These are phyloP conservation scores for Capromys pilorides DNA, from an alignment of 2,797 vertebrate genomes.

Conservation along the genomic window DNA sequence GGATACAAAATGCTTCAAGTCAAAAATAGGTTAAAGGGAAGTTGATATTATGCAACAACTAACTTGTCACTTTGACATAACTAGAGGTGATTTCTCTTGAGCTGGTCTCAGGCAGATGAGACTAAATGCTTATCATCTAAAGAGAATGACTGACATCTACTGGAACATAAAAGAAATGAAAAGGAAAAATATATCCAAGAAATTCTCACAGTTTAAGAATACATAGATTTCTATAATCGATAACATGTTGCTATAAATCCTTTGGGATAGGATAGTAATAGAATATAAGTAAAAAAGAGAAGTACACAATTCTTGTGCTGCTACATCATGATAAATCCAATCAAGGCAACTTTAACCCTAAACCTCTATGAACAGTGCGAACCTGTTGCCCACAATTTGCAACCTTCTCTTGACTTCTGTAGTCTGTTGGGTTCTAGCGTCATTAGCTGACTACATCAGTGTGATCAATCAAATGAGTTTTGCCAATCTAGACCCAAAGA, in stretches of 20 bases:
- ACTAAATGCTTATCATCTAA: not conserved
- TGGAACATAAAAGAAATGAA: slow-evolving; percentile 66
- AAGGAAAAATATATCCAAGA: not conserved
- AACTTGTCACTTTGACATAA: slow-evolving; percentile 32
- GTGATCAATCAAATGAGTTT: not conserved
- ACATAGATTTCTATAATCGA: not conserved
- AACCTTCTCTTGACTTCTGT: not conserved
- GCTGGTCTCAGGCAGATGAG: not conserved
- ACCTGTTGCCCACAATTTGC: not conserved
- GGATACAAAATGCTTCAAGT: not conserved
- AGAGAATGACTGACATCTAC: slow-evolving; percentile 84
- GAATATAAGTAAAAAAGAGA: rapidly evolving
- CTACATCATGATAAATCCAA: no score
- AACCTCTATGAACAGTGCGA: not conserved
- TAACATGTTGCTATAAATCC: not conserved
- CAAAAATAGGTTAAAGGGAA: slow-evolving; percentile 4
- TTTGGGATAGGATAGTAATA: not conserved
- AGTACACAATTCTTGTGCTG: not conserved
- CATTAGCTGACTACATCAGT: not conserved
- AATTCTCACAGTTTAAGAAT: not conserved
- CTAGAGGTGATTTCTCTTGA: not conserved
- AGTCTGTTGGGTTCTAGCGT: not conserved
- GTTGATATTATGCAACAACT: slow-evolving; percentile 3
- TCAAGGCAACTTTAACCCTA: not conserved
- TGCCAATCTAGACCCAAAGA: not conserved